Evolutionary conservation across 2,797 vertebrate genomes (phyloP), one percentile per base, ranked within the genome.

Genomic region (Neoniphon sammara): DNA sequence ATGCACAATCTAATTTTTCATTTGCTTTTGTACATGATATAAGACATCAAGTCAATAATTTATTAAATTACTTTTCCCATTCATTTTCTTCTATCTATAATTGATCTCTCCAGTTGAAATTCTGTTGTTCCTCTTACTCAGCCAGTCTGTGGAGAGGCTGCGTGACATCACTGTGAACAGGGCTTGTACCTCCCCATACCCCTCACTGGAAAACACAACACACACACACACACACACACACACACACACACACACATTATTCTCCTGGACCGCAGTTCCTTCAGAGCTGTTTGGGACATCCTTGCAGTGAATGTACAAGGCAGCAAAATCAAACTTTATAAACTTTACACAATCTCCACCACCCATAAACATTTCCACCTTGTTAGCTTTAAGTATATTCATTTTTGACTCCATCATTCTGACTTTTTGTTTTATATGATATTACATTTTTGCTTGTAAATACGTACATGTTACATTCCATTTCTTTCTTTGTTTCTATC

Each of bases 1-100:
- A 94, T 86, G 92, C 93, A 92, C 90, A 94, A 94, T 95, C 92
- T 91, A 93, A 93, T 93, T 94, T 94, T 95, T 94, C 91, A 93
- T 94, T 94, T 93, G 90, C 92, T 94, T 94, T 92, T 92, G 90
- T 91, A 91, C 91, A 93, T 93, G 93, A 94, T 94, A 94, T 94
- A 94, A 93, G 91, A 94, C 94, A 94, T 95, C 93, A 95, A 94
- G 93, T 94, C 92, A 94, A 93, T 94, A 95, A 95, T 94, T 94
- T 94, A 95, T 95, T 95, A 93, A 95, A 95, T 95, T 94, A 94
- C 92, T 94, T 93, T 92, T 86, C 92, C 92, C 91, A 94, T 95
- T 95, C 93, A 94, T 95, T 95, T 95, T 91, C 92, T 85, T 92
- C 92, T 95, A 95, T 95, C 95, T 95, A 95, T 95, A 95, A 95